Evolutionary conservation across 1,140 invertebrate species (phyloP), one percentile per base, ranked within the genome.

Genomic region (Hyphantria cunea): DNA sequence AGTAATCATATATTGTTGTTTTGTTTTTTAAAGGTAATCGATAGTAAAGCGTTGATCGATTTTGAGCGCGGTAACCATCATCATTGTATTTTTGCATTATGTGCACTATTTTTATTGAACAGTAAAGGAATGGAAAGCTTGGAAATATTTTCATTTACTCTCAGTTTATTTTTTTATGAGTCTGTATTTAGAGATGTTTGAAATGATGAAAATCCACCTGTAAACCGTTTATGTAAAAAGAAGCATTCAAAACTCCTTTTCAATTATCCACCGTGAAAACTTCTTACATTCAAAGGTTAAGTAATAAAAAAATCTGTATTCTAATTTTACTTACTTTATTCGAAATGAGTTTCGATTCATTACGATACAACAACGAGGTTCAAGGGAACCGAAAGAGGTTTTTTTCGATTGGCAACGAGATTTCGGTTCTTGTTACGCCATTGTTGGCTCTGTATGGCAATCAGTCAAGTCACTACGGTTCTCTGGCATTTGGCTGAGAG

Each of bases 391-490:
- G 41, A 44, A 12, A 13, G 41, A 7, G 12, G 9, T 44, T 44
- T 44, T 44, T 44, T n/a, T 39, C 37, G n/a, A 3, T 10, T 37
- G 11, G 34, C 7, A 44, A n/a, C 41, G 14, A 25, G 45, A 48
- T 48, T 48, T 10, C 0, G 52, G 31, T 50, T 60, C 56, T 60
- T 59, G 58, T 64, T 66, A 69, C 60, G 39, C 63, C 58, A 69
- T 72, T 66, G 59, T 66, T 54, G 55, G 48, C 44, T 33, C 15
- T 53, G 34, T 52, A 48, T 32, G 50, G 50, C 41, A 56, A 65
- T 71, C 61, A 64, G 56, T 67, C 61, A 67, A 45, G 42, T 55
- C 12, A 54, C 37, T 55, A 41, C 41, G 12, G 53, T 45, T n/a
- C 42, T 32, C 41, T 8, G 41, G 41, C 44, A 4, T 45, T 32